These are phyloP conservation scores for Chloroceryle amazona DNA, from an alignment of 2,797 vertebrate genomes.

Conservation along the genomic window DNA sequence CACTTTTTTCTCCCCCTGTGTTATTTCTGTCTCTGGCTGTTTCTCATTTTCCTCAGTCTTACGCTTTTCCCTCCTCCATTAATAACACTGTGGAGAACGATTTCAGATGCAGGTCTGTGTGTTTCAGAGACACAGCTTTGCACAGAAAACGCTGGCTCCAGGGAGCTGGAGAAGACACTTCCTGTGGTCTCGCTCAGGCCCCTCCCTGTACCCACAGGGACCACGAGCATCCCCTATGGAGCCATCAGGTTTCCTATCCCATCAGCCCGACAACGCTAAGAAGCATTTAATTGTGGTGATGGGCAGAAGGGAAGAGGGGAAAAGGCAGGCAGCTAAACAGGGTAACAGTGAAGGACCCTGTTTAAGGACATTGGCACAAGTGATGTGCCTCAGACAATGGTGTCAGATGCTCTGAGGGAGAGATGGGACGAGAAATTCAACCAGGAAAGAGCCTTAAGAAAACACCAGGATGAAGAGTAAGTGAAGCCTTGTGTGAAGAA, in stretches of 20 bases:
- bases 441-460: not conserved
- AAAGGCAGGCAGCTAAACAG: not conserved
- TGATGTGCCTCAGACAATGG: not conserved
- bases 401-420: not conserved
- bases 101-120: not conserved
- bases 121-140: not conserved
- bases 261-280: rapidly evolving
- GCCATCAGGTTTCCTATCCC: not conserved
- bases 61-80: not conserved
- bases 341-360: not conserved
- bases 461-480: not conserved
- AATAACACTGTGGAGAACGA: not conserved
- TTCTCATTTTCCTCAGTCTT: not conserved
- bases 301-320: not conserved
- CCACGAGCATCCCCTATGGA: not conserved
- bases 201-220: rapidly evolving
- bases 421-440: not conserved
- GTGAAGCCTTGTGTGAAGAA: not conserved
- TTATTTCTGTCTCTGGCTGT: slow-evolving; percentile 37
- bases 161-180: not conserved
- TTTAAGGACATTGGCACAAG: not conserved
- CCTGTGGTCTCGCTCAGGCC: rapidly evolving
- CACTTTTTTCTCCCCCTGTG: not conserved
- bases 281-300: not conserved
- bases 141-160: not conserved